A percentile compares a stretch with the other conserved stretches of the same genome.
Evolutionary conservation across 2,797 vertebrate genomes (phyloP).

Genomic region (Peromyscus attwateri): DNA sequence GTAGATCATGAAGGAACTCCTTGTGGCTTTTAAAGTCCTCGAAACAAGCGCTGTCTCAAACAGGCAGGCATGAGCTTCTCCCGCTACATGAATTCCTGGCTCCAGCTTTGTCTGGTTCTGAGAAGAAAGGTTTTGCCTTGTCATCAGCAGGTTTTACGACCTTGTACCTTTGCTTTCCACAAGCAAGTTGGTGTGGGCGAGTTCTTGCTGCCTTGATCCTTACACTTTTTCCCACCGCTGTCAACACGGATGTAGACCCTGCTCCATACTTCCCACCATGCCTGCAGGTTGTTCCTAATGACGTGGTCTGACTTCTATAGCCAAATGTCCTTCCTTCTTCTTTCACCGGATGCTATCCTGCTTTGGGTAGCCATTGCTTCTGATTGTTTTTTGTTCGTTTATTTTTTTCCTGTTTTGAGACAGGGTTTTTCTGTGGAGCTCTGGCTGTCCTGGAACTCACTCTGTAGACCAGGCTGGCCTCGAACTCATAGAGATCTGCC

Average conservation of each 20-base stretch:
- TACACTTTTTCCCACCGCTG: background rate
- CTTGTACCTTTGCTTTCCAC: background rate
- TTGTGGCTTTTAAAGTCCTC: background rate
- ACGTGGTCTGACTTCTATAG: background rate
- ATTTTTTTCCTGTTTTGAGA: too few species aligned
- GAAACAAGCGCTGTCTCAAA: background rate
- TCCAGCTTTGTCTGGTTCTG: background rate
- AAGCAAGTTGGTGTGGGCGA: background rate
- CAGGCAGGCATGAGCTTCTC: background rate
- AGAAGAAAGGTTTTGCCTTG: background rate
- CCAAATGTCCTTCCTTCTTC: background rate
- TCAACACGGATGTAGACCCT: background rate
- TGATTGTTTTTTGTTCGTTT: too few species aligned
- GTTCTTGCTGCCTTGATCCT: background rate
- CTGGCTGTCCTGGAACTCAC: too few species aligned
- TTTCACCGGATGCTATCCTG: too few species aligned
- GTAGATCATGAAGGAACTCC: background rate
- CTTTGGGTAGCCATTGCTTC: background rate
- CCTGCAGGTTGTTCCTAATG: background rate
- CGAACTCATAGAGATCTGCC: too few species aligned
- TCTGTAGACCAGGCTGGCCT: too few species aligned
- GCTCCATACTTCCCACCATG: background rate
- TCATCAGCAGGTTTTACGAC: background rate
- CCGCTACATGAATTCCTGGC: background rate
- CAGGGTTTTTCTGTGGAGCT: too few species aligned